phyloP scores from a whole-genome alignment of 2,113 vertebrate species.

The Crotalus helleri region DNA sequence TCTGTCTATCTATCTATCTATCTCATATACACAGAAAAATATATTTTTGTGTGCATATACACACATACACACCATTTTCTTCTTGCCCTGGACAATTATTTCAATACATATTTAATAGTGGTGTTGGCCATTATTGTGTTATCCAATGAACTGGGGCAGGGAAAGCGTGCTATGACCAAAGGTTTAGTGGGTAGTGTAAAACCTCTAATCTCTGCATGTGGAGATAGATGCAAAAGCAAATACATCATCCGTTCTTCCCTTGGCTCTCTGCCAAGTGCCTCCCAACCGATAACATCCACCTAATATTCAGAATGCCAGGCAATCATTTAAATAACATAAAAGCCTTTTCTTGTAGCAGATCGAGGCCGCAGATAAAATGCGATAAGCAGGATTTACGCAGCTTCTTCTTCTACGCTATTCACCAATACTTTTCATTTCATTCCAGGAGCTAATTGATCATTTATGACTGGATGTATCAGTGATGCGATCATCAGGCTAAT shows the following conservation, averaged over 20 bases:
- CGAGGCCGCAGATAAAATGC: conserved; percentile 37
- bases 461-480: conserved; percentile 43
- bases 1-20: too few species aligned
- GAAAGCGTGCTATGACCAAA: not conserved
- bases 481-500: conserved; percentile 33
- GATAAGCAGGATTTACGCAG: conserved; percentile 41
- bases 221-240: conserved; percentile 52
- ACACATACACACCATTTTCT: rapidly evolving
- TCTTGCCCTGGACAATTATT: not conserved
- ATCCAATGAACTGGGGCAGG: not conserved
- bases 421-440: conserved; percentile 55
- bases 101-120: not conserved
- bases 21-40: not conserved
- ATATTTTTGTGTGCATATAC: not conserved
- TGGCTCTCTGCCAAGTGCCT: conserved; percentile 52
- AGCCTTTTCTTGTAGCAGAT: conserved; percentile 34
- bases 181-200: conserved; percentile 30
- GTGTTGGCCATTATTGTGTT: not conserved
- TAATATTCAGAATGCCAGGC: conserved; percentile 60
- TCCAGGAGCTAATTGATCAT: conserved; percentile 48
- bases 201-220: conserved; percentile 52
- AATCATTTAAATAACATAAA: conserved; percentile 51
- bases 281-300: conserved; percentile 52
- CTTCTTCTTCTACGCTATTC: conserved; percentile 52
- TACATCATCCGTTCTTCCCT: conserved; percentile 38